Conservation (phyloP, 2,797 vertebrate species). For the Furcifer pardalis region DNA sequence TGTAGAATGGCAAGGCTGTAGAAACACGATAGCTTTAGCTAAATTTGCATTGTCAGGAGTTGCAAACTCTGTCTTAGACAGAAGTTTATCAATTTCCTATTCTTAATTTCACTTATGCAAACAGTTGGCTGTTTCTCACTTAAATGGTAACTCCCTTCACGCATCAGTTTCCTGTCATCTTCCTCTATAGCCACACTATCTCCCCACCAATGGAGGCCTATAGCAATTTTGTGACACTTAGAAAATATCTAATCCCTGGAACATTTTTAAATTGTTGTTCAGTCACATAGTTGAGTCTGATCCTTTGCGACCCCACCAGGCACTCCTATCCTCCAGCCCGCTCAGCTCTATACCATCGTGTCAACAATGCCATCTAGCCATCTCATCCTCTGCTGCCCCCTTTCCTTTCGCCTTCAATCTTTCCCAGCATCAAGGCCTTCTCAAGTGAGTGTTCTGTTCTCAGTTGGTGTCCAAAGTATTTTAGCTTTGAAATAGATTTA, state of each 20-base stretch:
- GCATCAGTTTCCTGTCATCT: background rate
- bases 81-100: background rate
- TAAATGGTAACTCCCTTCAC: background rate
- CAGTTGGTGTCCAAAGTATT: too few relatives aligned
- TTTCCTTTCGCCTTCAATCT: too few relatives aligned
- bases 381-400: too few relatives aligned
- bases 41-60: background rate
- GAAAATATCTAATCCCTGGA: too few relatives aligned
- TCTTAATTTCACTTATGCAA: slow-evolving; percentile 25
- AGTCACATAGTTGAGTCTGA: too few relatives aligned
- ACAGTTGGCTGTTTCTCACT: background rate
- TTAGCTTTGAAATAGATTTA: background rate
- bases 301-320: too few relatives aligned
- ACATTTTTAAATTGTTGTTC: too few relatives aligned
- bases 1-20: background rate
- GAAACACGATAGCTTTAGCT: background rate
- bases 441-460: too few relatives aligned
- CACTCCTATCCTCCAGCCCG: too few relatives aligned
- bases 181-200: background rate
- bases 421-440: too few relatives aligned
- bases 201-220: background rate
- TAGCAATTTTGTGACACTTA: background rate
- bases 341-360: too few relatives aligned
- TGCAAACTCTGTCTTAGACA: background rate
- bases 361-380: too few relatives aligned